Percentiles rank a stretch among this genome's conserved stretches.
Conservation (phyloP, 1,140 invertebrate species). For the Ganaspis sp. region DNA sequence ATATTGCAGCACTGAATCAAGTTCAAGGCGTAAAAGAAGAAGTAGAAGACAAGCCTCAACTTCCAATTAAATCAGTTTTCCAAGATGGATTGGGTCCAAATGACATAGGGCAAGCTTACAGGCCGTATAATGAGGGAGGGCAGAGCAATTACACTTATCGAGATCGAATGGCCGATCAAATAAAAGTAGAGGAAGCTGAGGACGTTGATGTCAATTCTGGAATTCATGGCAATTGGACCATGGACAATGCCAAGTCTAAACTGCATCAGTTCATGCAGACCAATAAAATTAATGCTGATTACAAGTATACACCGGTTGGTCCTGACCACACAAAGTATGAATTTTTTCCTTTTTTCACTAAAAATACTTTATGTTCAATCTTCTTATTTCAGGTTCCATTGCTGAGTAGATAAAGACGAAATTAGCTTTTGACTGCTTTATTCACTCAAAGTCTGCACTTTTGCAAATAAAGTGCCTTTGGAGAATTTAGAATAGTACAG, state of each 20-base stretch:
- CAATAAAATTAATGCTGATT: constrained; percentile 93
- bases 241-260: constrained; percentile 97
- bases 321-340: constrained; percentile 93
- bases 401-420: not conserved
- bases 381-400: not conserved
- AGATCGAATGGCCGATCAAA: constrained; percentile 85
- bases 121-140: constrained; percentile 78
- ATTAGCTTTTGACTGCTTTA: constrained; percentile 22
- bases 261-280: constrained; percentile 96
- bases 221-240: constrained; percentile 98
- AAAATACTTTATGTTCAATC: not conserved
- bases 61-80: constrained; percentile 77
- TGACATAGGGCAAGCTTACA: constrained; percentile 86
- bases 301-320: constrained; percentile 93
- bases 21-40: constrained; percentile 32
- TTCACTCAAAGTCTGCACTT: not conserved
- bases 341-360: not conserved
- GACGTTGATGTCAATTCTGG: constrained; percentile 95
- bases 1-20: constrained; percentile 36
- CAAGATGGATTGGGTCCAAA: constrained; percentile 83
- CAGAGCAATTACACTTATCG: constrained; percentile 83
- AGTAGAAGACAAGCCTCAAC: not conserved
- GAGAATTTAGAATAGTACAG: too few relatives aligned
- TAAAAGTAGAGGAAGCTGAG: constrained; percentile 92
- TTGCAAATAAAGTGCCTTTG: not conserved